A percentile compares a stretch with the other conserved stretches of the same genome.
phyloP scores from a whole-genome alignment of 2,113 vertebrate species.

The Platanista minor region DNA sequence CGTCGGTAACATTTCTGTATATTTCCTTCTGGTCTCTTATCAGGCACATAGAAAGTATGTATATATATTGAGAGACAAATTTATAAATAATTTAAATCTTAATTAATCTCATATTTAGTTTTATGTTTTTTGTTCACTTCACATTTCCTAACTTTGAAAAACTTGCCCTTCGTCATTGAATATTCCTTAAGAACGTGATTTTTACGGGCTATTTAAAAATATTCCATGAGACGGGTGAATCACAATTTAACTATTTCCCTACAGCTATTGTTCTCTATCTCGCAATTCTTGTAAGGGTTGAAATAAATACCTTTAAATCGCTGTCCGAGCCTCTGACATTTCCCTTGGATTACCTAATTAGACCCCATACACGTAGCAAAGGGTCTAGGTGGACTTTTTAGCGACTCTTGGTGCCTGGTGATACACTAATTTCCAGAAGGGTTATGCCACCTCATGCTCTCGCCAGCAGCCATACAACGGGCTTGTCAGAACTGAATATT shows the following conservation, averaged over 20 bases:
- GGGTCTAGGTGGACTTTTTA: neutral
- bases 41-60: neutral
- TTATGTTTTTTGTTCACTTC: neutral
- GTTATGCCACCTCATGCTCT: neutral
- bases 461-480: neutral
- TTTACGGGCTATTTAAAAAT: neutral
- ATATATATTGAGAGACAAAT: neutral
- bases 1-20: neutral
- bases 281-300: neutral
- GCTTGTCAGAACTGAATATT: neutral
- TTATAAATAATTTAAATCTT: neutral
- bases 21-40: neutral
- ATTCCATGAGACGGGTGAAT: neutral
- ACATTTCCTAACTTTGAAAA: neutral
- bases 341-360: neutral
- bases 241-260: neutral
- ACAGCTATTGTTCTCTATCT: neutral
- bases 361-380: neutral
- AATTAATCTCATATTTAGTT: neutral
- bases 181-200: neutral
- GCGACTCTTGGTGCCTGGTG: neutral
- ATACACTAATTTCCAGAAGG: neutral
- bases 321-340: neutral
- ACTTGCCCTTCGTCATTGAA: neutral
- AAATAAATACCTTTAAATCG: neutral